phyloP scores from a whole-genome alignment of 2,888 invertebrate genomes.

The Tipula lateralis region DNA sequence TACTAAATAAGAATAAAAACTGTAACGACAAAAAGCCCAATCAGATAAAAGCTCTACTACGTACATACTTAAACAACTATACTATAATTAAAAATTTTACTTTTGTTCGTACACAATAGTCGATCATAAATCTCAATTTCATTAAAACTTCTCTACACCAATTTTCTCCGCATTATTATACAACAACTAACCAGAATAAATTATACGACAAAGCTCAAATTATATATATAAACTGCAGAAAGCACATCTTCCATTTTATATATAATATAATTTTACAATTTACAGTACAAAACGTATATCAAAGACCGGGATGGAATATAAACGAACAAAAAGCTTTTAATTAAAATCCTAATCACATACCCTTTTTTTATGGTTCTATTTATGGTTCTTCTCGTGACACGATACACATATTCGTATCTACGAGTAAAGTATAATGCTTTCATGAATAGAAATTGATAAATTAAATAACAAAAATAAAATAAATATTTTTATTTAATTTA shows the following conservation, averaged over 20 bases:
- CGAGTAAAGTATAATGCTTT: neutral
- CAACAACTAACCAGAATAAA: neutral
- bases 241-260: neutral
- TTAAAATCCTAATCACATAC: conserved; percentile 24
- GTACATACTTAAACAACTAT: no score
- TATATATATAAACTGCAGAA: neutral
- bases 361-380: neutral
- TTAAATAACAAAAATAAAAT: neutral
- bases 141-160: neutral
- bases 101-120: no score
- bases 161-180: neutral
- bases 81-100: no score
- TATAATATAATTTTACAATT: neutral
- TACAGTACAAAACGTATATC: neutral
- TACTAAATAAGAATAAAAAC: no score
- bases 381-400: neutral
- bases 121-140: neutral
- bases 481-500: neutral
- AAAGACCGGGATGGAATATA: neutral
- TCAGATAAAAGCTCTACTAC: no score
- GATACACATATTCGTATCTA: neutral
- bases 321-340: neutral
- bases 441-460: conserved; percentile 19
- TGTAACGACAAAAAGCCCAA: no score
- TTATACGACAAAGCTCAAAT: neutral